These are phyloP conservation scores for Drosophila parvula DNA, from an alignment of 1,140 invertebrate species.

Conservation along the genomic window DNA sequence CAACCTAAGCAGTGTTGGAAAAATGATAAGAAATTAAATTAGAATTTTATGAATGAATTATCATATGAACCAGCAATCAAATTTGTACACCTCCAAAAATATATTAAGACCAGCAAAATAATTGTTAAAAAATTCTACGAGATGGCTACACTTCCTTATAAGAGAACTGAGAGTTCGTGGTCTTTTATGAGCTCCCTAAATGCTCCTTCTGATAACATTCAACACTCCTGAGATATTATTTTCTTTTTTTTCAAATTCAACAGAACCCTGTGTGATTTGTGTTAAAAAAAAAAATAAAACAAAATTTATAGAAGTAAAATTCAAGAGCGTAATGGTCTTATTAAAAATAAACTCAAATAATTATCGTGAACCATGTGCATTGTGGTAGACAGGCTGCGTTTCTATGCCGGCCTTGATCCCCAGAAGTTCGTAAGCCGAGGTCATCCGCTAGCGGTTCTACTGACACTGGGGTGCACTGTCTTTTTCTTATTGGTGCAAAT, in stretches of 20 bases:
- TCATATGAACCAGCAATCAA: too few relatives aligned
- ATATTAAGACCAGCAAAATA: not conserved
- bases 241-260: not conserved
- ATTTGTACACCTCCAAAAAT: not conserved
- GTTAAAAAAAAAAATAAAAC: not conserved
- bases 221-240: too few relatives aligned
- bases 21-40: too few relatives aligned
- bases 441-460: conserved; percentile 11
- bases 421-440: conserved; percentile 1
- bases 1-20: too few relatives aligned
- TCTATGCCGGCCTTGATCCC: not conserved
- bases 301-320: not conserved
- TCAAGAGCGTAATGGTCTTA: not conserved
- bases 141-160: too few relatives aligned
- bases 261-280: not conserved
- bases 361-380: not conserved
- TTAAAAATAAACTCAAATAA: too few relatives aligned
- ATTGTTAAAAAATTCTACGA: too few relatives aligned
- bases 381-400: not conserved
- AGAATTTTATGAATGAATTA: too few relatives aligned
- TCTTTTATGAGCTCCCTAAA: not conserved
- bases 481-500: conserved; percentile 13
- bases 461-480: not conserved
- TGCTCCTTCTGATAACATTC: not conserved
- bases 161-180: not conserved